Evolutionary conservation across 2,113 vertebrate genomes (phyloP).

Genomic region (Sinocyclocheilus rhinocerous): DNA sequence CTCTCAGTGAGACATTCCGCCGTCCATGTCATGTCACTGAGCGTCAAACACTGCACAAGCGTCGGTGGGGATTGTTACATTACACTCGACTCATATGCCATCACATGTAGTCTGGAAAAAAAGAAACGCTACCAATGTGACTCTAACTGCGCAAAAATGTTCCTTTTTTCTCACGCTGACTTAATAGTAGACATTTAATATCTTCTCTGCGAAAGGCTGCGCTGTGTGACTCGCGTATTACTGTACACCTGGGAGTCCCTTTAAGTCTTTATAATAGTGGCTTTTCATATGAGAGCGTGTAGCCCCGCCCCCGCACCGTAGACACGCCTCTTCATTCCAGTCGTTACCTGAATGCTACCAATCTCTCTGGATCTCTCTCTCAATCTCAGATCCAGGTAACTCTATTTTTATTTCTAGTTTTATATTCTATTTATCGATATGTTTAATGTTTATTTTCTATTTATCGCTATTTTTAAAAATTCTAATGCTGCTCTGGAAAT

Average conservation of each 20-base stretch:
- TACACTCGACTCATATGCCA: constrained; percentile 37
- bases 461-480: too few relatives aligned
- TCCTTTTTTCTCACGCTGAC: neutral
- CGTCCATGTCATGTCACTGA: constrained; percentile 58
- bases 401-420: neutral
- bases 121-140: constrained; percentile 50
- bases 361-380: neutral
- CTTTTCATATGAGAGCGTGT: neutral
- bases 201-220: neutral
- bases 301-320: neutral
- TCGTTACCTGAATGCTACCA: constrained; percentile 23
- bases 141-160: neutral
- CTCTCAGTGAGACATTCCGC: constrained; percentile 56
- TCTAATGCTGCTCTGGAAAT: neutral
- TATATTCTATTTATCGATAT: neutral
- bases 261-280: constrained; percentile 21
- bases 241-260: constrained; percentile 45
- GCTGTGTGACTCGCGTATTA: neutral
- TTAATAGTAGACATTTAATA: neutral
- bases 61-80: constrained; percentile 46
- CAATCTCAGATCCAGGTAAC: neutral
- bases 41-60: constrained; percentile 24
- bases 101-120: constrained; percentile 48
- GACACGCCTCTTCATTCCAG: neutral
- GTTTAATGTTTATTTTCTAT: neutral